Percentiles rank a stretch among this genome's conserved stretches.
Conservation (phyloP, 1,140 invertebrate species). For the Dreissena rostriformis region DNA sequence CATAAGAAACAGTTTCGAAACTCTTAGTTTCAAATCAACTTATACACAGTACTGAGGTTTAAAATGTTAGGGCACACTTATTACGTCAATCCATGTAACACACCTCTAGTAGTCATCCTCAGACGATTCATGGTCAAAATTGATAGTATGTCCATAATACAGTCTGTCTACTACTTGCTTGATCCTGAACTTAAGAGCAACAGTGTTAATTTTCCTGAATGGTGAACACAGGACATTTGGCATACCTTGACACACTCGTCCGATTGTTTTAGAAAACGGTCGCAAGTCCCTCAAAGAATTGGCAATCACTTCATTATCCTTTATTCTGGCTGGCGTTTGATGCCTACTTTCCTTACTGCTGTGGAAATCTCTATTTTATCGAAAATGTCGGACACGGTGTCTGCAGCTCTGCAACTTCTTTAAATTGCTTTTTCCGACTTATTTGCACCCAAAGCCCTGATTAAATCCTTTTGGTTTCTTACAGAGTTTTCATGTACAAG, state of each 20-base stretch:
- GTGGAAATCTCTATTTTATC: no score
- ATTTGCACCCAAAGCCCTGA: no score
- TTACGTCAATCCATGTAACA: not conserved
- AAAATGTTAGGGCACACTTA: not conserved
- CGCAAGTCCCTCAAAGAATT: not conserved
- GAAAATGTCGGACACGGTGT: no score
- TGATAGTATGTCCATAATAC: not conserved
- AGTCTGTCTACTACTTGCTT: conserved; percentile 3
- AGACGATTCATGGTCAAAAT: not conserved
- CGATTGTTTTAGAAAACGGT: conserved; percentile 1
- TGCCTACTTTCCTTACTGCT: not conserved
- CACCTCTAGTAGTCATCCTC: not conserved
- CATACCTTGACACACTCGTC: conserved; percentile 2
- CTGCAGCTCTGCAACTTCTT: no score
- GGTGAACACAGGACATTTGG: conserved; percentile 3
- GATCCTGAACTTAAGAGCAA: not conserved
- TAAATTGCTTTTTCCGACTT: no score
- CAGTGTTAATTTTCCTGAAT: not conserved
- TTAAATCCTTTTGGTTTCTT: no score
- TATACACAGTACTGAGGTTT: not conserved
- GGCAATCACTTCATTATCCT: not conserved
- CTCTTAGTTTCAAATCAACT: conserved; percentile 28
- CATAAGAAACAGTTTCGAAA: conserved; percentile 7
- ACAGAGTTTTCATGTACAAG: no score
- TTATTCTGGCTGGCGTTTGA: not conserved